Base-by-base conservation (phyloP, 2,888 invertebrate species). In the Leptura quadrifasciata region DNA sequence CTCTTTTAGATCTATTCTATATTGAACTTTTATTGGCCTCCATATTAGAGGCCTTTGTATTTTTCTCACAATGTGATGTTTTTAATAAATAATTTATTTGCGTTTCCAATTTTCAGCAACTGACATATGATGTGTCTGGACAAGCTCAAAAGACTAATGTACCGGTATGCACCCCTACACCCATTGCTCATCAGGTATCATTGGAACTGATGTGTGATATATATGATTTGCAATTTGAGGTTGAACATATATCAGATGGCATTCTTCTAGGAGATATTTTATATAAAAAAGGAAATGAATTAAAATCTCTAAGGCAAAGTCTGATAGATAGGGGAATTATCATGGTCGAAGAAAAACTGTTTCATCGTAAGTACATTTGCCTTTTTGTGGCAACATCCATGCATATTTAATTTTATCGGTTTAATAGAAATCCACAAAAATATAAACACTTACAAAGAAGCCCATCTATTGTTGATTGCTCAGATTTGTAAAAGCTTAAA, bases 251-350 rank as follows among this genome's bases (percentile, higher is more conserved):
- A 70, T 64, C 74, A 10, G 76, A 82, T 65, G 81, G 81, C 17
- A 79, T 84, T 73, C 52, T 82, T n/a, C 78, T 83, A 24, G 85
- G 85, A 8, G 83, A 84, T 74, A 24, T 84, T n/a, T n/a, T 83
- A 12, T 80, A 78, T 64, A 76, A 79, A 68, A 79, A 82, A 20
- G 63, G 82, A 24, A 74, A 79, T 18, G 60, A 79, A 70, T 58
- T 75, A 39, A 76, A 75, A 54, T 80, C 81, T 61, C 65, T 85
- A 12, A 77, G 77, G 9, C 52, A 79, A 54, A 72, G 76, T 35
- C 73, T 85, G 24, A 74, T 78, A 35, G 74, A 80, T 8, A 75
- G 76, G 47, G 72, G 74, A 9, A 55, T 83, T 3, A 21, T 82
- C 31, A 52, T 73, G 12, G 63, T 70, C 8, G 72, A 84, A 63